Evolutionary conservation across 2,113 vertebrate species (phyloP).

Genomic region (Hemiprocne comata): DNA sequence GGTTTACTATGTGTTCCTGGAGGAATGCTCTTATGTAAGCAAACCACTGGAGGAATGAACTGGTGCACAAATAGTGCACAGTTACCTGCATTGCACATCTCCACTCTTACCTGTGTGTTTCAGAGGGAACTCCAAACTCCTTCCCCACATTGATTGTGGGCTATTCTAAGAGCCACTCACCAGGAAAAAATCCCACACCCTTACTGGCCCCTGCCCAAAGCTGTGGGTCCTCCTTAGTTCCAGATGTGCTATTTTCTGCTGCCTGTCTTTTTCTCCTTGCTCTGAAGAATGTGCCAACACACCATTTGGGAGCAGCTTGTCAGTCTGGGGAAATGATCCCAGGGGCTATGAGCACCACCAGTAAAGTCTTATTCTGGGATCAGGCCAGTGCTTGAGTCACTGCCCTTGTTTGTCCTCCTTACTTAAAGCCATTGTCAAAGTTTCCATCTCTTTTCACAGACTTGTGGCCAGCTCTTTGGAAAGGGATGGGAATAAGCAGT

Average conservation of each 20-base stretch:
- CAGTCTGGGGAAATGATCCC: neutral
- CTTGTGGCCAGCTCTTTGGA: neutral
- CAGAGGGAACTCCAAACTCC: neutral
- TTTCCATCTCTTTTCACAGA: neutral
- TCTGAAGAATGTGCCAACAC: neutral
- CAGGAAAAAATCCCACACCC: neutral
- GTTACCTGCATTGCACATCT: neutral
- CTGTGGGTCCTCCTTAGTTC: neutral
- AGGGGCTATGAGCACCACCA: neutral
- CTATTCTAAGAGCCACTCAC: neutral
- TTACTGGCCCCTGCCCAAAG: neutral
- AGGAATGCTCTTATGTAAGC: neutral
- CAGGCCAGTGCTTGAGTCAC: neutral
- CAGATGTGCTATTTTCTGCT: neutral
- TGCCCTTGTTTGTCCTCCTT: neutral
- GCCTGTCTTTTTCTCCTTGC: neutral
- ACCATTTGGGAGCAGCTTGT: neutral
- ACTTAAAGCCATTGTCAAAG: neutral
- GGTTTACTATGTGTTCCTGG: neutral
- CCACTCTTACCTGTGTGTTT: fast-evolving
- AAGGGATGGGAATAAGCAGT: neutral
- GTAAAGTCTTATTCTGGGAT: neutral
- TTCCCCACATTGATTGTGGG: neutral
- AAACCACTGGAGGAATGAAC: neutral
- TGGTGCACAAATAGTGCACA: neutral